A percentile compares a stretch with the other conserved stretches of the same genome.
Evolutionary conservation across 2,113 vertebrate genomes (phyloP).

Genomic region (Tragulus kanchil): DNA sequence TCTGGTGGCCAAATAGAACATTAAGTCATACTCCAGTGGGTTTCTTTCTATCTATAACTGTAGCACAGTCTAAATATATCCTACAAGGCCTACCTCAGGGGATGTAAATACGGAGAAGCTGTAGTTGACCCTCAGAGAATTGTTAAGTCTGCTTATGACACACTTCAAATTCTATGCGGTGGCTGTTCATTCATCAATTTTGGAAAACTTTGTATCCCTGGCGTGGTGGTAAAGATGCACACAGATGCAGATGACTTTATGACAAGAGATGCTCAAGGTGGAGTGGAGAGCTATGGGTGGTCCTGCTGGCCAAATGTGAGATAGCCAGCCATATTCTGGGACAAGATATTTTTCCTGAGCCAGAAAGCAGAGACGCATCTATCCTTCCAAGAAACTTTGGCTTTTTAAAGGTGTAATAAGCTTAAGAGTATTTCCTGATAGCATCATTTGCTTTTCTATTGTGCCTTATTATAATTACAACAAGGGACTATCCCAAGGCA

Average conservation of each 20-base stretch:
- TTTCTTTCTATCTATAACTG: background rate
- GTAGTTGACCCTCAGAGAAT: background rate
- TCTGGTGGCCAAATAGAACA: slow-evolving; percentile 75
- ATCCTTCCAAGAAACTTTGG: background rate
- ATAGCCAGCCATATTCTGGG: background rate
- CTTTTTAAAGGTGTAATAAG: background rate
- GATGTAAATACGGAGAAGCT: rapidly evolving
- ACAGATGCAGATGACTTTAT: background rate
- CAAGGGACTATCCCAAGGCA: background rate
- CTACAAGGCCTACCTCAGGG: background rate
- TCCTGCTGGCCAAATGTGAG: background rate
- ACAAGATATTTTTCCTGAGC: background rate
- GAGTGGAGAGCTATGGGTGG: rapidly evolving
- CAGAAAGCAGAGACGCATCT: background rate
- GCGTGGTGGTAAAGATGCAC: background rate
- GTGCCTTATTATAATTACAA: background rate
- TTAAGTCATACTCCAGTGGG: background rate
- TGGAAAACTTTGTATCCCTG: background rate
- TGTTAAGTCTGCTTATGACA: background rate
- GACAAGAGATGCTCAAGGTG: background rate
- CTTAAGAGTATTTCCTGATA: background rate
- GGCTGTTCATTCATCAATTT: background rate
- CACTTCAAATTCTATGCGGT: background rate
- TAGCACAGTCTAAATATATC: too few relatives aligned
- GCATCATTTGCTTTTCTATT: background rate